Base-by-base conservation (phyloP, 2,797 vertebrate genomes). In the Gambusia yucatana region DNA sequence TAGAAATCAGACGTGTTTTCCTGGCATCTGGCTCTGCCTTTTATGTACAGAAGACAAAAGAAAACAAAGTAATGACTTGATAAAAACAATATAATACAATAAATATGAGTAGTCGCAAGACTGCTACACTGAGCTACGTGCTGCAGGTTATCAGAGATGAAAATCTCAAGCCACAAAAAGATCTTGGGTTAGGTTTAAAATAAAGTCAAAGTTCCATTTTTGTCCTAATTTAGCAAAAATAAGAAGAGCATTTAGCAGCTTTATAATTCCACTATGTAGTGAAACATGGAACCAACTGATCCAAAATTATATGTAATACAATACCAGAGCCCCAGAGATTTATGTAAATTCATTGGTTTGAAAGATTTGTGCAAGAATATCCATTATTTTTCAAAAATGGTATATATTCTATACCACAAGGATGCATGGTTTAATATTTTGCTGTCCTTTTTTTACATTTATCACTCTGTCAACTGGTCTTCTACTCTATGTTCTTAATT, bases 1-100 rank as follows among this genome's bases (percentile, higher is more conserved):
- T 83, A 69, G 87, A 89, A 63, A 43, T 17, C 28, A 17, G 14
- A 16, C 7, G 30, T 17, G 30, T 33, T 61, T 61, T 61, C 28
- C 57, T 33, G 25, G 57, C 57, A 61, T 61, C 14, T 33, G 28
- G 28, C 57, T 16, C 57, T 61, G 30, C 28, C 28, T 16, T 33
- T 11, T 33, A 61, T 61, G 14, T 59, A 30, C 11, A 59, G 57
- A 30, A 28, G 57, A 59, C 11, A 59, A 59, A 16, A 7, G 2
- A 61, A 28, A n/a, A 13, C 6, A 0, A 16, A 61, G 28, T 33
- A 17, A 14, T 33, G 55, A 59, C 55, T 30, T 59, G 57, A 61
- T 61, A 61, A 61, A 61, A 61, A 33, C 11, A 28, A 16, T 2
- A 30, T 2, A 61, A 61, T 6, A 17, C 14, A 33, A 6, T 33